Base-by-base conservation (phyloP, 2,888 invertebrate genomes). In the Lucinisca nassula region DNA sequence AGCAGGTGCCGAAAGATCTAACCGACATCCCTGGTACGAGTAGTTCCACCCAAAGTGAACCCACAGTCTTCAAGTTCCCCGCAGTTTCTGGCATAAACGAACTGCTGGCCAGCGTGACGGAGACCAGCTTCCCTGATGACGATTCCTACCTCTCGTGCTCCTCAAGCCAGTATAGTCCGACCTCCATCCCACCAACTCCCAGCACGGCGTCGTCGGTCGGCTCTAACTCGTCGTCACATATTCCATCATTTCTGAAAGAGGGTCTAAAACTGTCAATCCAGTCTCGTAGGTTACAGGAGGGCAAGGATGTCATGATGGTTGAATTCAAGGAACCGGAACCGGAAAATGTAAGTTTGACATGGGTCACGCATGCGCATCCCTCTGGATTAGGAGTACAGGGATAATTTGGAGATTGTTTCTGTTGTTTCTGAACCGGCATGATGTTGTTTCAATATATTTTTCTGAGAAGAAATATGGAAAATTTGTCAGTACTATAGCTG, bases 251-350 rank as follows among this genome's bases (percentile, higher is more conserved):
- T 32, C 86, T 94, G 21, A 94, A 95, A 58, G 93, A 93, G 67
- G 93, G 92, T 61, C 84, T 95, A 14, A 92, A 92, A 58, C 89
- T 84, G 49, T 89, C 91, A 30, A 94, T 95, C 74, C 91, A 92
- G 82, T 88, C 89, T 3, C 90, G 93, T 70, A 80, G 94, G 1
- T 81, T 91, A 61, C 84, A 88, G 21, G 90, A 91, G 35, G 95
- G 95, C 0, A 94, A 94, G 77, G 92, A 83, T 0, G 93, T 92
- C 35, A 82, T 94, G 27, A 78, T 88, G 40, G 91, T 94, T 35
- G 91, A 92, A 30, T 92, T 93, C 75, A 79, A 84, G 0, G 80
- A 85, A 14, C 92, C 92, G 21, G 73, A 76, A 17, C 85, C 88
- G 12, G 90, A 88, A 73, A 77, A 84, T 86, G 90, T 92, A 90